Conservation (phyloP, 2,888 invertebrate species). For the Stenchaetothrips biformis region DNA sequence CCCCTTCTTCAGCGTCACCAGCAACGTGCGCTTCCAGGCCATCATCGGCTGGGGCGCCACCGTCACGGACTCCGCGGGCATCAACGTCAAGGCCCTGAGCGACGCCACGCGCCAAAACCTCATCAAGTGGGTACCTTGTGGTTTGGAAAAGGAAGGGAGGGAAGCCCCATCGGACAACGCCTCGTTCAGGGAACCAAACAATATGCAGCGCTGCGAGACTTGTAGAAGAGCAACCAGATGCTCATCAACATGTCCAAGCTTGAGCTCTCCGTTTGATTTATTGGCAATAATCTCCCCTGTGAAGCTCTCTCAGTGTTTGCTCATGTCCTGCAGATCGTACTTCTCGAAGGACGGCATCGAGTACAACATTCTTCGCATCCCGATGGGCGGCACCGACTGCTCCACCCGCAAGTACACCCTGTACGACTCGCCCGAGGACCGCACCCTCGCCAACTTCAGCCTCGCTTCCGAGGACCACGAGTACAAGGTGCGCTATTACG, state of each 20-base stretch:
- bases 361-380: slow-evolving; percentile 10
- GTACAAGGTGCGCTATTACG: slow-evolving; percentile 16
- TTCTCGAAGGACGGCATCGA: slow-evolving; percentile 25
- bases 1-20: neutral
- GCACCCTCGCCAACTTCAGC: neutral
- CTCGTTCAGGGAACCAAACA: no score
- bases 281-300: no score
- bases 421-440: slow-evolving; percentile 12
- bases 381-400: slow-evolving; percentile 28
- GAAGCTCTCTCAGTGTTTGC: no score
- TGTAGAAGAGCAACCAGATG: no score
- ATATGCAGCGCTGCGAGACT: no score
- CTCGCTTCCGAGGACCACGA: slow-evolving; percentile 22
- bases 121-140: neutral
- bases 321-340: neutral
- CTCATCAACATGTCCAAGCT: no score
- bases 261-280: no score
- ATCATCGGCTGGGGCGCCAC: slow-evolving; percentile 11
- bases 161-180: no score
- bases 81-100: neutral
- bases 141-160: no score
- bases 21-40: neutral
- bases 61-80: slow-evolving; percentile 5
- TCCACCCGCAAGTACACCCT: slow-evolving; percentile 21
- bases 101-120: neutral